A percentile compares a stretch with the other conserved stretches of the same genome.
These are phyloP conservation scores for Lindbergichthys nudifrons DNA, from an alignment of 2,797 vertebrate species.

Conservation along the genomic window DNA sequence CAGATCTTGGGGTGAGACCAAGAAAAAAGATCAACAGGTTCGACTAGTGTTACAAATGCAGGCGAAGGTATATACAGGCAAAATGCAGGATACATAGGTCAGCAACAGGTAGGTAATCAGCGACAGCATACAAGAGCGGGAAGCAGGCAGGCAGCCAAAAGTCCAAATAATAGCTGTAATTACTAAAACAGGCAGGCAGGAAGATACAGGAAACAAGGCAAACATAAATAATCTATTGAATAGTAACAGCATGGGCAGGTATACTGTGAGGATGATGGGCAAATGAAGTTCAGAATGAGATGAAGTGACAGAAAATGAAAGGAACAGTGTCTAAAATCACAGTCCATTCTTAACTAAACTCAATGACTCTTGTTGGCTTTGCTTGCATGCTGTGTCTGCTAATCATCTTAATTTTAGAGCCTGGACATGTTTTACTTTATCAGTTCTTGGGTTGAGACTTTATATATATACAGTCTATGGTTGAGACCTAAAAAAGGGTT, in stretches of 20 bases:
- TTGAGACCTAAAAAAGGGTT: slow-evolving; percentile 35
- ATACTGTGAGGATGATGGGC: background rate
- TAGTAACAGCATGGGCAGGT: slow-evolving; percentile 9
- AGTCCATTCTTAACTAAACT: background rate
- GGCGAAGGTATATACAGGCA: background rate
- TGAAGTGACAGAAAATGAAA: background rate
- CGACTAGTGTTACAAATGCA: slow-evolving; percentile 25
- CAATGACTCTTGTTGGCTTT: slow-evolving; percentile 9
- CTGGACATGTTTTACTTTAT: slow-evolving; percentile 20
- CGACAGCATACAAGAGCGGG: too few species aligned
- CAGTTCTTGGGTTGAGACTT: slow-evolving; percentile 3
- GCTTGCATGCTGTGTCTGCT: slow-evolving; percentile 11
- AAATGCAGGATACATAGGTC: slow-evolving; percentile 33
- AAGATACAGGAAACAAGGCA: slow-evolving; percentile 21
- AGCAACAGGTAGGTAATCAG: background rate
- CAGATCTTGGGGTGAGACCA: slow-evolving; percentile 32
- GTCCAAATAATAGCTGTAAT: slow-evolving; percentile 47
- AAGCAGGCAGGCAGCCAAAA: slow-evolving; percentile 42
- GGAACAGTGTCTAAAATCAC: slow-evolving; percentile 2
- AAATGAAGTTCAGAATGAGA: background rate
- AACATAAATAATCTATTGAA: background rate
- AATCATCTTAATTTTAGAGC: slow-evolving; percentile 1
- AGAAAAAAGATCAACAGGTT: slow-evolving; percentile 28
- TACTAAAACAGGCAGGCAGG: slow-evolving; percentile 32
- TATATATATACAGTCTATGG: background rate